Base-by-base conservation (phyloP, 2,888 invertebrate species). In the Scelioninae gen. 2 region DNA sequence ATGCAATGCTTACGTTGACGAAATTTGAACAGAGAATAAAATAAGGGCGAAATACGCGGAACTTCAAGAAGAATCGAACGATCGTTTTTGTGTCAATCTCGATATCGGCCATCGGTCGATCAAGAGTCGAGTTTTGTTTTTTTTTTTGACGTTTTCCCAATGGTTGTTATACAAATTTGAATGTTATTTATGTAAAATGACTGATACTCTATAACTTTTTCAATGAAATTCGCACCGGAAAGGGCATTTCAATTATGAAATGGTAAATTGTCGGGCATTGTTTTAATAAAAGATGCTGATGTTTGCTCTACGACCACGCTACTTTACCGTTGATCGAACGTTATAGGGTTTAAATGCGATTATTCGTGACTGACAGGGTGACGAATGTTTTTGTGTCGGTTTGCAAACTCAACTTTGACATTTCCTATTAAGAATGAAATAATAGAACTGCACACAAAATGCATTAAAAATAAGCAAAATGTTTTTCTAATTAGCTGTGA, bases 271-370 rank as follows among this genome's bases (percentile, higher is more conserved):
- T 43, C 43, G 18, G 13, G 31, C 48, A 61, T 55, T 55, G 71
- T 63, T 63, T 63, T 43, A 70, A 70, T 57, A 48, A 70, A 43
- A 57, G 39, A 70, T 63, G 50, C 63, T 70, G 43, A 63, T 63
- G 57, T 70, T 70, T 63, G 50, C 50, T 50, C 48, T 48, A 58
- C 64, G 50, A 64, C 58, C 39, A 71, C 10, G 52, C 50, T 52
- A 64, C 52, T 64, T 64, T 43, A n/a, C 41, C 22, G 39, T 48
- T 50, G 52, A 52, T 64, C 64, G 43, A 64, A 58, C 58, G 58
- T 39, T 35, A 71, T 64, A 71, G 52, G 43, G 58, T 64, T 71
- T 60, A 60, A 71, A 71, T 60, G 64, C 63, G 71, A 71, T 71
- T 71, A 65, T 46, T 60, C 45, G 45, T 50, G 52, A 71, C 64